Evolutionary conservation across 2,113 vertebrate species (phyloP).

Genomic region (Petrocephalus microphthalmus): DNA sequence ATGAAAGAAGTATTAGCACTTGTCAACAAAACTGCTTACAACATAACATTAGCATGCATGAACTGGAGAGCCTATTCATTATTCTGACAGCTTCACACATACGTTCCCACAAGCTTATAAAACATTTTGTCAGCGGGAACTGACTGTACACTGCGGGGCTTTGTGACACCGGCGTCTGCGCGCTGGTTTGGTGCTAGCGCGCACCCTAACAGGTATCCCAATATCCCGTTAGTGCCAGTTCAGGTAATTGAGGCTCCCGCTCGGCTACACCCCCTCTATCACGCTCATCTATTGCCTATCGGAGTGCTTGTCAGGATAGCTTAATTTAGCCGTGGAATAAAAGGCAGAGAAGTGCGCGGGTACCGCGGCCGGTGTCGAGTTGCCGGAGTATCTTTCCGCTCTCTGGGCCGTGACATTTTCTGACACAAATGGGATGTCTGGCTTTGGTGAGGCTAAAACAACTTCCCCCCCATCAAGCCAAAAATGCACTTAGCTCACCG

Average conservation of each 20-base stretch:
- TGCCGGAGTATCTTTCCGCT: conserved; percentile 66
- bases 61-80: conserved; percentile 97
- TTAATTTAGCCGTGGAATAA: conserved; percentile 44
- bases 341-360: not conserved
- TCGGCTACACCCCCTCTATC: conserved; percentile 71
- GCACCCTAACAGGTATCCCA: conserved; percentile 74
- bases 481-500: conserved; percentile 91
- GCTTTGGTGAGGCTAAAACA: conserved; percentile 69
- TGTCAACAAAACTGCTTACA: conserved; percentile 99
- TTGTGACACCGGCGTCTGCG: conserved; percentile 82
- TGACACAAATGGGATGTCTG: conserved; percentile 85
- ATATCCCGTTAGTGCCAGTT: conserved; percentile 38
- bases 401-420: conserved; percentile 40
- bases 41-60: conserved; percentile 99
- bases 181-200: conserved; percentile 70
- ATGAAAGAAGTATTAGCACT: conserved; percentile 99
- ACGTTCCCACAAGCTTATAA: conserved; percentile 93
- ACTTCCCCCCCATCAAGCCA: conserved; percentile 71
- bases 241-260: conserved; percentile 49
- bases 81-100: conserved; percentile 99
- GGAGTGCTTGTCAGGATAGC: conserved; percentile 78
- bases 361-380: conserved; percentile 58
- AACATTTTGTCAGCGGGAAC: conserved; percentile 87
- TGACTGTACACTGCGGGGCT: conserved; percentile 85
- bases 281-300: conserved; percentile 82